Percentiles rank a stretch among this genome's conserved stretches.
Conservation (phyloP, 1,140 invertebrate species). For the Pararge aegeria region DNA sequence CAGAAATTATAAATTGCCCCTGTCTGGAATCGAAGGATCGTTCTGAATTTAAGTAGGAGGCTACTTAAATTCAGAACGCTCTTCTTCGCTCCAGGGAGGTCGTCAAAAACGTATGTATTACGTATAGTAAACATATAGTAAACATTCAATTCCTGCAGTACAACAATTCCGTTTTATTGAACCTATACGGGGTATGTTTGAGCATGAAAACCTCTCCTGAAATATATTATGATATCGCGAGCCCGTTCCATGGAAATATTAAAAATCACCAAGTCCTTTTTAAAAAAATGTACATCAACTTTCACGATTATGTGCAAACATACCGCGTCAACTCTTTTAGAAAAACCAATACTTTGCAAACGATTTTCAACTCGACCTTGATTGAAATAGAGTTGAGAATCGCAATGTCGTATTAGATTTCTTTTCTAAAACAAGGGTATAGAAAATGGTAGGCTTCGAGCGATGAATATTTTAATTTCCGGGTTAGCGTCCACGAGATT, state of each 20-base stretch:
- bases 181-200: not conserved
- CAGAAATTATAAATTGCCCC: too few relatives aligned
- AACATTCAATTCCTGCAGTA: too few relatives aligned
- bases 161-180: not conserved
- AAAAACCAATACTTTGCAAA: not conserved
- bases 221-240: conserved; percentile 1
- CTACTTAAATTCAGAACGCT: too few relatives aligned
- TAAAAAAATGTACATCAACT: conserved; percentile 22
- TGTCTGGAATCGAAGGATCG: too few relatives aligned
- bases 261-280: conserved; percentile 15
- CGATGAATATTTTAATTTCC: conserved; percentile 42
- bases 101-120: too few relatives aligned
- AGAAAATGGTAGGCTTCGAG: conserved; percentile 23
- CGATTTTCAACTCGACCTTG: not conserved
- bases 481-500: conserved; percentile 36
- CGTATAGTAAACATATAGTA: too few relatives aligned
- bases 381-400: conserved; percentile 2
- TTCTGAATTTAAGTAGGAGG: too few relatives aligned
- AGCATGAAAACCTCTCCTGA: not conserved
- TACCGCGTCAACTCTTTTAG: conserved; percentile 22
- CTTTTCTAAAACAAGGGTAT: conserved; percentile 27
- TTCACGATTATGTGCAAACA: conserved; percentile 20
- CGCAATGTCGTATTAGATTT: not conserved
- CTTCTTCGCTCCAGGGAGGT: too few relatives aligned
- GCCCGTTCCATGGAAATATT: conserved; percentile 10